These are phyloP conservation scores for Psilopsiagon aurifrons DNA, from an alignment of 2,113 vertebrate species.

Conservation along the genomic window DNA sequence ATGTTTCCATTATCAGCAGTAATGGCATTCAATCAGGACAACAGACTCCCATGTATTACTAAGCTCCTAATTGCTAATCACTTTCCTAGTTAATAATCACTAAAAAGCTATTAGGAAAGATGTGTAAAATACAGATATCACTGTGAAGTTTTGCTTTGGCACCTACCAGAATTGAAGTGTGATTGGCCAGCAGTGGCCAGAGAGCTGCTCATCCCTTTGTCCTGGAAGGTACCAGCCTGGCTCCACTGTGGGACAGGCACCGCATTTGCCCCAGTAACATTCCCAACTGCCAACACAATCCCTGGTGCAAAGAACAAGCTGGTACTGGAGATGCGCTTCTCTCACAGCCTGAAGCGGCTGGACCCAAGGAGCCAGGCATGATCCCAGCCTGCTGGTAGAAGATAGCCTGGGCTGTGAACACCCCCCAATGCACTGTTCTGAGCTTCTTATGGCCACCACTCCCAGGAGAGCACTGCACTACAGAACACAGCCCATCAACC, in stretches of 20 bases:
- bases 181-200: neutral
- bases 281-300: neutral
- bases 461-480: neutral
- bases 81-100: slow-evolving; percentile 59
- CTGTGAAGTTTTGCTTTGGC: neutral
- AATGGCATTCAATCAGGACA: slow-evolving; percentile 70
- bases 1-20: slow-evolving; percentile 58
- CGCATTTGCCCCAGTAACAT: neutral
- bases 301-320: neutral
- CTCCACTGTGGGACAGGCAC: neutral
- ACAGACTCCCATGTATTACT: slow-evolving; percentile 64
- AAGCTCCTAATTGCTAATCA: slow-evolving; percentile 70
- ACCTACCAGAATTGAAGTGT: neutral
- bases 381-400: neutral
- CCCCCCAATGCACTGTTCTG: fast-evolving
- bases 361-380: fast-evolving
- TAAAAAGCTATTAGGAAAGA: slow-evolving; percentile 31
- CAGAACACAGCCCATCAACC: fast-evolving
- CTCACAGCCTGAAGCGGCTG: neutral
- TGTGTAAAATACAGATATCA: slow-evolving; percentile 27
- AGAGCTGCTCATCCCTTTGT: neutral
- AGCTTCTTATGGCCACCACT: neutral
- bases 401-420: neutral
- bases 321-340: neutral
- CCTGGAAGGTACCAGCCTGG: neutral